phyloP scores from a whole-genome alignment of 2,113 vertebrate genomes.

The Dicaeum eximium region DNA sequence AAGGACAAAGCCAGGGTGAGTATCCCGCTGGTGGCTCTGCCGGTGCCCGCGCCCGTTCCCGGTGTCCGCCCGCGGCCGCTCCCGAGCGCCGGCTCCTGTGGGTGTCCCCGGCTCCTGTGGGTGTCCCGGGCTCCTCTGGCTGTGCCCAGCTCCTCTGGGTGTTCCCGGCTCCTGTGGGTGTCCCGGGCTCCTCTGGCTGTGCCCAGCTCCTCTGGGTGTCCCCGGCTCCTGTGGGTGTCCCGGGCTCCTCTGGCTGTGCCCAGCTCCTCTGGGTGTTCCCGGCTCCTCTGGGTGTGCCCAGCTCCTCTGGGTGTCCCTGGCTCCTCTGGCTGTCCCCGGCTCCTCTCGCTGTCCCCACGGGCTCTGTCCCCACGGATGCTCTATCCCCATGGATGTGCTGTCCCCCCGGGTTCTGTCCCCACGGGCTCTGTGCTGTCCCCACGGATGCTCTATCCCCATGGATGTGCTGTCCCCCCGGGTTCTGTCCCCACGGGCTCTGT shows the following conservation, averaged over 20 bases:
- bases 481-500: rapidly evolving
- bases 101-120: neutral
- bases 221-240: neutral
- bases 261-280: neutral
- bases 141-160: neutral
- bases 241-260: too few species aligned
- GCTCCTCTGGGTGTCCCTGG: too few species aligned
- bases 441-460: too few species aligned
- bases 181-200: neutral
- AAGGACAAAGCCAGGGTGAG: slow-evolving; percentile 66
- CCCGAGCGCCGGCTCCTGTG: neutral
- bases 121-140: neutral
- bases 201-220: neutral
- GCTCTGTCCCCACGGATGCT: rapidly evolving
- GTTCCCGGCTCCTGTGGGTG: neutral
- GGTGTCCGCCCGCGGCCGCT: neutral
- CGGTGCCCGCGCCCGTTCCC: neutral
- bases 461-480: rapidly evolving
- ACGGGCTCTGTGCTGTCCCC: rapidly evolving
- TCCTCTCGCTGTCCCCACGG: neutral
- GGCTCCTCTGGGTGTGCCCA: neutral
- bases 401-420: neutral
- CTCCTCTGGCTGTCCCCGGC: neutral
- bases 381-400: neutral
- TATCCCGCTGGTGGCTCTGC: neutral